phyloP scores from a whole-genome alignment of 2,888 invertebrate species.

The Drosophila cyrtoloma region DNA sequence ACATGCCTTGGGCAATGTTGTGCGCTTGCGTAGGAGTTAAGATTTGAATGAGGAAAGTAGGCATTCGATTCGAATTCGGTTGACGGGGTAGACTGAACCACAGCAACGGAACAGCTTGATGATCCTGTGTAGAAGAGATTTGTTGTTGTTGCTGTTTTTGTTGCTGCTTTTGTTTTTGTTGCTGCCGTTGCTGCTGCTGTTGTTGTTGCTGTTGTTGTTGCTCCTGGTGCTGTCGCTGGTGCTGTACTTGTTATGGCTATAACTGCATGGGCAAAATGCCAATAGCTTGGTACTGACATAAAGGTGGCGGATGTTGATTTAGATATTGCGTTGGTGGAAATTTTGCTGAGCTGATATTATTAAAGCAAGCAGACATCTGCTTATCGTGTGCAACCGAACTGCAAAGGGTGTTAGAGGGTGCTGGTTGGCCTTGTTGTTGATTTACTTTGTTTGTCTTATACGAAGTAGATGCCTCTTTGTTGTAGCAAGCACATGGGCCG shows the following conservation, averaged over 20 bases:
- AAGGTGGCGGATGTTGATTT: conserved; percentile 7
- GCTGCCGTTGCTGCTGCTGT: background rate
- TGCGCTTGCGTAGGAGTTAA: conserved; percentile 22
- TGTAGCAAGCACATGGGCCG: no score
- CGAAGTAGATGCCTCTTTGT: no score
- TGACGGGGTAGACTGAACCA: conserved; percentile 37
- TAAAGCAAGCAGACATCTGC: conserved; percentile 2
- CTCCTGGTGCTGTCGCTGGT: background rate
- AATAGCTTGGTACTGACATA: conserved; percentile 12
- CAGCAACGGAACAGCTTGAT: conserved; percentile 8
- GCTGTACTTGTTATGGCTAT: background rate
- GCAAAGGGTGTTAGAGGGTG: no score
- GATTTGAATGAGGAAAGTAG: conserved; percentile 40
- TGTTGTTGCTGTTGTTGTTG: background rate
- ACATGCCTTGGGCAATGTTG: conserved; percentile 1
- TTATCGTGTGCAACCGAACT: no score
- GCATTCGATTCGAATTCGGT: background rate
- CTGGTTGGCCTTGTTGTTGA: no score
- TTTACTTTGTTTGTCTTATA: no score
- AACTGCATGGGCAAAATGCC: conserved; percentile 15
- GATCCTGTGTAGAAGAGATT: background rate
- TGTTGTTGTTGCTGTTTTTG: conserved; percentile 5
- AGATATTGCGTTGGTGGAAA: background rate
- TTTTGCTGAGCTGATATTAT: conserved; percentile 18
- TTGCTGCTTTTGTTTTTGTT: background rate